phyloP scores from a whole-genome alignment of 1,140 invertebrate genomes.

The Anadara kagoshimensis region DNA sequence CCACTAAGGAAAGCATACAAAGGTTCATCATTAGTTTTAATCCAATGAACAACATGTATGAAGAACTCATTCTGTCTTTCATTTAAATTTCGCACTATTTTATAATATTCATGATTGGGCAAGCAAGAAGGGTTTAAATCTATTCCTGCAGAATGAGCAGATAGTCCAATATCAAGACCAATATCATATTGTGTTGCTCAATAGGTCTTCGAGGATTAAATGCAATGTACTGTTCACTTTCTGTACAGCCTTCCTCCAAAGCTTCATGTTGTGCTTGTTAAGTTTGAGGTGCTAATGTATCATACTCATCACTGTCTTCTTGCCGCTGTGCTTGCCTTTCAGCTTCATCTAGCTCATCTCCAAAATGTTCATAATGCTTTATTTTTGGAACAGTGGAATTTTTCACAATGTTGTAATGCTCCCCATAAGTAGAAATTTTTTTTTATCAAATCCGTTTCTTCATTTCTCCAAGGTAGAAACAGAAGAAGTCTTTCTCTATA shows the following conservation, averaged over 20 bases:
- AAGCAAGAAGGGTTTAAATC: background rate
- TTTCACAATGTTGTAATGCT: slow-evolving; percentile 12
- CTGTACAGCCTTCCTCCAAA: background rate
- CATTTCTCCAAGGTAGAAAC: slow-evolving; percentile 37
- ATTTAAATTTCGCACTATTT: slow-evolving; percentile 17
- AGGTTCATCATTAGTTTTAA: slow-evolving; percentile 17
- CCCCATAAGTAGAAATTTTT: slow-evolving; percentile 1
- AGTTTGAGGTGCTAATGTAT: background rate
- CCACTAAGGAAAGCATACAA: slow-evolving; percentile 14
- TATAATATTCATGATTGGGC: slow-evolving; percentile 6
- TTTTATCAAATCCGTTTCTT: slow-evolving; percentile 9
- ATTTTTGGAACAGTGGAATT: background rate
- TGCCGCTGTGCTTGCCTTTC: slow-evolving; percentile 19
- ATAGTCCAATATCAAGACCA: background rate
- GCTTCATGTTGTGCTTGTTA: background rate
- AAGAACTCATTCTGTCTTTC: slow-evolving; percentile 10
- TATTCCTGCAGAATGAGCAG: background rate
- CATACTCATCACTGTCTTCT: too few species aligned
- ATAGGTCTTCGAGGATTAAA: slow-evolving; percentile 5
- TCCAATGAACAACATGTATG: slow-evolving; percentile 15
- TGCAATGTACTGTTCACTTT: slow-evolving; percentile 6
- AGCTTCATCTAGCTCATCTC: slow-evolving; percentile 14
- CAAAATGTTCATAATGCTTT: slow-evolving; percentile 21
- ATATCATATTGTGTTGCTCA: slow-evolving; percentile 13
- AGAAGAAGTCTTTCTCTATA: slow-evolving; percentile 32